phyloP scores from a whole-genome alignment of 2,113 vertebrate genomes.

The Rhizomys pruinosus region DNA sequence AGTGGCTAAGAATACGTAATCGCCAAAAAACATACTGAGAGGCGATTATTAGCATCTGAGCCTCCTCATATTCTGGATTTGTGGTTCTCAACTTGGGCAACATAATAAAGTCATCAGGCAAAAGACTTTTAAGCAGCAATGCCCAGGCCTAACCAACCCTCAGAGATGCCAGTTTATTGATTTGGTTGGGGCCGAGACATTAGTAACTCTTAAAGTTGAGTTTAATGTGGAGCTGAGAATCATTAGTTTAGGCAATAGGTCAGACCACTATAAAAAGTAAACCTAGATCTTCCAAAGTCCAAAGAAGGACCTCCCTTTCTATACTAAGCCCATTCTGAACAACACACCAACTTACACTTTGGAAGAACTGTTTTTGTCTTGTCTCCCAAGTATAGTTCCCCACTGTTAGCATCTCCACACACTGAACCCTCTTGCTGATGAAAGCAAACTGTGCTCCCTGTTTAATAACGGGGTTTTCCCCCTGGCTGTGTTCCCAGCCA shows the following conservation, averaged over 20 bases:
- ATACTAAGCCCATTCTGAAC: not conserved
- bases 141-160: not conserved
- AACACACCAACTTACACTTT: not conserved
- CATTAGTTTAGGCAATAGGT: not conserved
- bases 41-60: not conserved
- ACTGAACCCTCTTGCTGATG: not conserved
- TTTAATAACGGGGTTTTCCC: constrained; percentile 53
- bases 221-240: not conserved
- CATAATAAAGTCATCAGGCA: not conserved
- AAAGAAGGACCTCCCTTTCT: not conserved
- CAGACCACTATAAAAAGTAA: not conserved
- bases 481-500: constrained; percentile 5
- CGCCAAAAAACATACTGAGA: not conserved
- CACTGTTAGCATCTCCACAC: not conserved
- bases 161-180: constrained; percentile 6
- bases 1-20: constrained; percentile 3
- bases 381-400: not conserved
- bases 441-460: not conserved
- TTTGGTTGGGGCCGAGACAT: not conserved
- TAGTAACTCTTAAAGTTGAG: constrained; percentile 43
- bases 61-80: not conserved
- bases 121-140: not conserved
- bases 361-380: not conserved
- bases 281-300: not conserved
- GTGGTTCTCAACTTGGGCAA: not conserved